Evolutionary conservation across 2,888 invertebrate genomes (phyloP), one percentile per base, ranked within the genome.

Genomic region (Pyrgus malvae): DNA sequence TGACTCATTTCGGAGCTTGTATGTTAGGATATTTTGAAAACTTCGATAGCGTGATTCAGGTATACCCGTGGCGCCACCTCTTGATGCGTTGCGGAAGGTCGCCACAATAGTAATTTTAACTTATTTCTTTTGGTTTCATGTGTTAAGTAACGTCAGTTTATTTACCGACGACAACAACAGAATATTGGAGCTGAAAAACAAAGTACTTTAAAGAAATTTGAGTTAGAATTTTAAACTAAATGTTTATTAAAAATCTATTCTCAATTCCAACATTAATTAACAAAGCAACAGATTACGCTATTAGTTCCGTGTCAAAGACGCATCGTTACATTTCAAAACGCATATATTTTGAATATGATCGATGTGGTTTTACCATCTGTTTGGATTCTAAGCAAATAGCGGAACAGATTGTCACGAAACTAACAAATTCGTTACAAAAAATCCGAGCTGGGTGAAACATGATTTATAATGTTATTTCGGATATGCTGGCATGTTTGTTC

Each of bases 351-450:
- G 61, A 70, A 77, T 70, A 83, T 88, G 89, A 89, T 85, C 74
- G 74, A 88, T 84, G 80, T 64, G 57, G 65, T 56, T 57, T 59
- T 62, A 64, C 76, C 89, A 89, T 88, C 80, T 90, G 90, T 85
- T 86, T 82, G 70, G 75, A 83, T 79, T 71, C 76, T 80, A 80
- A 86, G 88, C 86, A 87, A 90, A 90, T 87, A 90, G 83, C 90
- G 89, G 87, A 90, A 90, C 90, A 85, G 88, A 86, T 84, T 83
- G 89, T 85, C 83, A 85, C 76, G 79, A 83, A 83, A 85, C 78
- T 85, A 81, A 89, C 87, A 83, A 84, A 89, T 88, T 81, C 68
- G 68, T 59, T 65, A 67, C 69, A 76, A 87, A 87, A 87, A 83
- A 78, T 65, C 64, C 65, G 62, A 62, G 68, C 67, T 69, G 58